Base-by-base conservation (phyloP, 2,797 vertebrate species). In the Todus mexicanus region DNA sequence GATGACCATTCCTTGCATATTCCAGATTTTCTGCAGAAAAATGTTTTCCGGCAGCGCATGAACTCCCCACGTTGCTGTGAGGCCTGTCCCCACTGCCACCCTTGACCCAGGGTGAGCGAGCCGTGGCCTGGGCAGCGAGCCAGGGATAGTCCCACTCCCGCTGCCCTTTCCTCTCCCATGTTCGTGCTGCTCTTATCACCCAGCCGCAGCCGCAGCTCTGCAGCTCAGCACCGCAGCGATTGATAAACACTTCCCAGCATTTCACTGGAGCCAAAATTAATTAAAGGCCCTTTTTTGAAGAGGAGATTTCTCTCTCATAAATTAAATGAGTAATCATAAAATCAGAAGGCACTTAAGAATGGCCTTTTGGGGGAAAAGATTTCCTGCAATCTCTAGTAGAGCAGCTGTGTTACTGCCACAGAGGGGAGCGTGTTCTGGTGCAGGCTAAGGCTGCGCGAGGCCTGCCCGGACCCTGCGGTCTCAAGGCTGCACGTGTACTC, bases 241-340 rank as follows among this genome's bases (percentile, higher is more conserved):
- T 27, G 90, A 85, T 22, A 90, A 93, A 84, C 88, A 63, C 63
- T 81, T 75, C 54, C 91, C 84, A 80, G 75, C 51, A 5, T 56
- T 64, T 60, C 13, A 50, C 40, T 54, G 63, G 2, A 75, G 81
- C 69, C 86, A 93, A 57, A 96, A 96, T 87, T 78, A 89, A 93
- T 91, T 81, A 66, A 31, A 85, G 40, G 40, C n/a, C n/a, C 13
- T 21, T 38, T 85, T 87, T 51, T 74, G 50, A 91, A 71, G 77
- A 90, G 54, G 53, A 78, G 65, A 37, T 89, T 90, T 77, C 59
- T 94, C 42, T 72, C 79, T 66, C 77, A 56, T 92, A 85, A 85
- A 93, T 90, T 65, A 91, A 94, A 92, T 42, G 65, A 54, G 17
- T 84, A 86, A 92, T 81, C 66, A 75, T 27, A 82, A 59, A 56